Conservation (phyloP, 35 echinoderm and acorn worm species). For the Ophioderma brevispina region DNA sequence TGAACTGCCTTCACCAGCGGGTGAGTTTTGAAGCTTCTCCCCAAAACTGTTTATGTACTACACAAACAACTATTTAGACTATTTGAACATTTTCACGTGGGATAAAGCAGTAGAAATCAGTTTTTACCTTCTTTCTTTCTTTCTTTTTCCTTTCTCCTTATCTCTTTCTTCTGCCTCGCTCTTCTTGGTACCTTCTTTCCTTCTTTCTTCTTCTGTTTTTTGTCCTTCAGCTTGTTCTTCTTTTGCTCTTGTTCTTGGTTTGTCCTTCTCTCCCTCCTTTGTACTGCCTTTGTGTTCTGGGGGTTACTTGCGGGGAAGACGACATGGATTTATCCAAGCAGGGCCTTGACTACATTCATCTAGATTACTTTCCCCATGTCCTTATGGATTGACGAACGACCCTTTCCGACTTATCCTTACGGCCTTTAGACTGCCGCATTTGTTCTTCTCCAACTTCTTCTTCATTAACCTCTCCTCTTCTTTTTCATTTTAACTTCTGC, state of each 20-base stretch:
- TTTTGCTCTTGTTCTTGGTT: conserved; percentile 28
- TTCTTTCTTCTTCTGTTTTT: conserved; percentile 50
- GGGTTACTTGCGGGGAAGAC: neutral
- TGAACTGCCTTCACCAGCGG: too few species aligned
- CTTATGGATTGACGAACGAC: conserved; percentile 20
- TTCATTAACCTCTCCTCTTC: conserved; percentile 61
- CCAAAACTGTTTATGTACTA: too few species aligned
- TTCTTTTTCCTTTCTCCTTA: conserved; percentile 38
- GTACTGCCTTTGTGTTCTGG: neutral
- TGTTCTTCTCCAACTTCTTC: conserved; percentile 54
- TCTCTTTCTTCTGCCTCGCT: conserved; percentile 23
- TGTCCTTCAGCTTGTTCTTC: conserved; percentile 56
- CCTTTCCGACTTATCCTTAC: neutral
- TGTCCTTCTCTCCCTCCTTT: neutral
- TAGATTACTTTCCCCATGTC: conserved; percentile 4
- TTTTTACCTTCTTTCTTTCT: neutral
- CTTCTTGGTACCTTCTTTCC: too few species aligned
- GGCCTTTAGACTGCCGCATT: neutral
- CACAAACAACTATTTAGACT: too few species aligned
- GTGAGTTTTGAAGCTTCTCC: too few species aligned
- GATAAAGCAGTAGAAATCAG: too few species aligned
- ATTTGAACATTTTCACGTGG: too few species aligned
- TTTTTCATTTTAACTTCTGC: conserved; percentile 51
- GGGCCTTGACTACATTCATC: conserved; percentile 45
- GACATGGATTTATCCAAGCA: neutral